These are phyloP conservation scores for Pammene fasciana DNA, from an alignment of 2,888 invertebrate species.

Conservation along the genomic window DNA sequence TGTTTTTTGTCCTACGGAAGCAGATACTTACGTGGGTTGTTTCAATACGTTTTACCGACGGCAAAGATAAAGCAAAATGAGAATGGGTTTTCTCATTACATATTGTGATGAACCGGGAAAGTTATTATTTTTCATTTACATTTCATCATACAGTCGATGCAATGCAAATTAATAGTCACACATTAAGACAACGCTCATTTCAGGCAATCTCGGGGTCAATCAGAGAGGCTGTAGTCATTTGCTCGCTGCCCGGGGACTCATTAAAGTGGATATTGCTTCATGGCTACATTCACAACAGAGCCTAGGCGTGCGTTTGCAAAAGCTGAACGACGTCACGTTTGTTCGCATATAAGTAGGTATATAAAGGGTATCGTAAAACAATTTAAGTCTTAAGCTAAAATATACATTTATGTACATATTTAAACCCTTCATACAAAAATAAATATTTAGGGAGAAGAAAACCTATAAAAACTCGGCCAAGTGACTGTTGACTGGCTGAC, in stretches of 20 bases:
- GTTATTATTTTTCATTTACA: no score
- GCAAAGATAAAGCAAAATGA: no score
- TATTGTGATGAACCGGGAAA: no score
- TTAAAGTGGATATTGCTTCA: constrained; percentile 31
- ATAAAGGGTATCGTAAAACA: background rate
- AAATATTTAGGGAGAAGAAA: no score
- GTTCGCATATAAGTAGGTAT: background rate
- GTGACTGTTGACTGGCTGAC: no score
- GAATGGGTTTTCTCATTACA: no score
- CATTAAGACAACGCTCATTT: constrained; percentile 17
- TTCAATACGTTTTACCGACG: no score
- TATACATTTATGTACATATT: background rate
- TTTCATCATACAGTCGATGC: no score
- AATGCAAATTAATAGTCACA: constrained; percentile 6
- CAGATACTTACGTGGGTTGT: no score
- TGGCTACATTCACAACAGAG: constrained; percentile 5
- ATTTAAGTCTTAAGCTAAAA: background rate
- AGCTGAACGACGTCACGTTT: background rate
- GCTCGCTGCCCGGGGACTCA: constrained; percentile 27
- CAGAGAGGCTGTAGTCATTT: constrained; percentile 19
- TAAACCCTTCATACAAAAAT: no score
- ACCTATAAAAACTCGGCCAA: no score
- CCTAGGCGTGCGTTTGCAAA: constrained; percentile 1
- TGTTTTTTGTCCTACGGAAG: no score
- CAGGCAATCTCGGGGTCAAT: constrained; percentile 23